Evolutionary conservation across 2,888 invertebrate species (phyloP).

Genomic region (Nesidiocoris tenuis): DNA sequence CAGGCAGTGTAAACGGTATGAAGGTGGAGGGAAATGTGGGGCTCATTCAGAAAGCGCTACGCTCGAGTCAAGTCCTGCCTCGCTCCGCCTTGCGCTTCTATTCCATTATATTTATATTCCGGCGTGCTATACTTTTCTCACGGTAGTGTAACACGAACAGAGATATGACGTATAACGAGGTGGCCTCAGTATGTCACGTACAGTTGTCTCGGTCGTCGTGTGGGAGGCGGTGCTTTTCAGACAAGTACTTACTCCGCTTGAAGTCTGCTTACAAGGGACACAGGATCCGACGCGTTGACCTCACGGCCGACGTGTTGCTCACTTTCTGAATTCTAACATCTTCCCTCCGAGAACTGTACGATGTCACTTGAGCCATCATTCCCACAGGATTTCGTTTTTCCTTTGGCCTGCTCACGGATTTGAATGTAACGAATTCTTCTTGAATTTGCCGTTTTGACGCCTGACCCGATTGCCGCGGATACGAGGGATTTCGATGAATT

Average conservation of each 20-base stretch:
- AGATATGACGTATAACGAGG: conserved; percentile 40
- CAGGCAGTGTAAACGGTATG: background rate
- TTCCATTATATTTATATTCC: conserved; percentile 35
- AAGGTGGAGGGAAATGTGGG: background rate
- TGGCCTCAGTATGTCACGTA: conserved; percentile 33
- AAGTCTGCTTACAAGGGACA: background rate
- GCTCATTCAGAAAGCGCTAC: conserved; percentile 3
- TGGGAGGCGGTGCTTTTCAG: background rate
- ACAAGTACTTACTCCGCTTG: background rate
- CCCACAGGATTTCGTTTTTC: no score
- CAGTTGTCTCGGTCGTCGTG: background rate
- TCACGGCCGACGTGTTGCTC: conserved; percentile 30
- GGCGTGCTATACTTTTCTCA: conserved; percentile 40
- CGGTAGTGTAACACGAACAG: conserved; percentile 33
- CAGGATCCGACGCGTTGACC: background rate
- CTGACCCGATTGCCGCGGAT: no score
- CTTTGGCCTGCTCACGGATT: no score
- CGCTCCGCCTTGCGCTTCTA: background rate
- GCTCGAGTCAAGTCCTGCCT: background rate
- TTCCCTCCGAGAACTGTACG: conserved; percentile 2
- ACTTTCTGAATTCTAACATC: conserved; percentile 38
- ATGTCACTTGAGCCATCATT: background rate
- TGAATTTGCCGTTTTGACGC: no score
- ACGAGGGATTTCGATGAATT: no score
- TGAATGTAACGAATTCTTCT: no score